phyloP scores from a whole-genome alignment of 1,140 invertebrate genomes.

The Pseudomyrmex sp. region DNA sequence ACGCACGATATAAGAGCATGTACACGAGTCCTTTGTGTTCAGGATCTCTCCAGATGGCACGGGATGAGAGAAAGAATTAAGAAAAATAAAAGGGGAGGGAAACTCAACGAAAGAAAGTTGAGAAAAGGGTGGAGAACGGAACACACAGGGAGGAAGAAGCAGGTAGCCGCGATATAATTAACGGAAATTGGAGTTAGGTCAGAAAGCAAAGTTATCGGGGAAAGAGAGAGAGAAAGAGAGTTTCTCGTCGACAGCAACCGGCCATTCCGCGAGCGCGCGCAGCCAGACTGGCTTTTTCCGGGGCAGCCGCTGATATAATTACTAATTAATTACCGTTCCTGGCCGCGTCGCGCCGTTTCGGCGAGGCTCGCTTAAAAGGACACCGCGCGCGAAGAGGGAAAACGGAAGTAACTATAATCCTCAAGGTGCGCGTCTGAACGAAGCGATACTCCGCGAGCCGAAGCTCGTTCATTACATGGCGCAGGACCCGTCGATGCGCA shows the following conservation, averaged over 20 bases:
- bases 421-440: not conserved
- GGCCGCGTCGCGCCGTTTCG: conserved; percentile 43
- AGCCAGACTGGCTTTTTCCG: conserved; percentile 52
- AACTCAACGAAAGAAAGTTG: conserved; percentile 1
- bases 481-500: conserved; percentile 2
- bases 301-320: conserved; percentile 65
- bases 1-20: conserved; percentile 12
- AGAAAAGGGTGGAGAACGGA: not conserved
- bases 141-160: conserved; percentile 21
- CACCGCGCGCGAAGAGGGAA: conserved; percentile 42
- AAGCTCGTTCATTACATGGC: conserved; percentile 8
- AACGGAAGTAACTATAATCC: conserved; percentile 59
- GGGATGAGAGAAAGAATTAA: conserved; percentile 24
- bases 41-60: not conserved
- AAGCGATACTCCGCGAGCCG: conserved; percentile 29
- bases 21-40: not conserved
- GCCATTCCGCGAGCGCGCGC: conserved; percentile 24
- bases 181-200: conserved; percentile 72
- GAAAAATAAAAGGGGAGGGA: conserved; percentile 22
- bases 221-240: conserved; percentile 17
- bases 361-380: conserved; percentile 54
- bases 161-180: conserved; percentile 69
- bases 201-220: conserved; percentile 70
- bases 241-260: conserved; percentile 42
- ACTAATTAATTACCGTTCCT: conserved; percentile 69